Evolutionary conservation across 1,140 invertebrate genomes (phyloP).

Genomic region (Trypoxylus dichotomus): DNA sequence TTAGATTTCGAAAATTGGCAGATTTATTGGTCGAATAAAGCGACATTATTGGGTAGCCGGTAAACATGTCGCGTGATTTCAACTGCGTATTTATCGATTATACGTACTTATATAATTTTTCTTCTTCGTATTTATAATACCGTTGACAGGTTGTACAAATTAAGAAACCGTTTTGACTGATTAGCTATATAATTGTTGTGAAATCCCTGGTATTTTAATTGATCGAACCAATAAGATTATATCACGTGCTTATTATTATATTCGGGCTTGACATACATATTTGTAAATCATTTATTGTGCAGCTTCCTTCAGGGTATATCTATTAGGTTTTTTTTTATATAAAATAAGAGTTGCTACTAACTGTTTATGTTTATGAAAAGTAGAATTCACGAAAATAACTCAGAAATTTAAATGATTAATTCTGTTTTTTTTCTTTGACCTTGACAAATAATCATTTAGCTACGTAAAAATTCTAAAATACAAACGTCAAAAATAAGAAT

Average conservation of each 20-base stretch:
- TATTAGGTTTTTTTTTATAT: too few species aligned
- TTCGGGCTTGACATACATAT: neutral
- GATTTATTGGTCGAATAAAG: slow-evolving; percentile 7
- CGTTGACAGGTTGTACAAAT: neutral
- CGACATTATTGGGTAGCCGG: neutral
- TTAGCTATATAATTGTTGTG: neutral
- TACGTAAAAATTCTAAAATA: too few species aligned
- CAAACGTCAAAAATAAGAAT: too few species aligned
- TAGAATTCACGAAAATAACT: too few species aligned
- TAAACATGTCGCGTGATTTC: neutral
- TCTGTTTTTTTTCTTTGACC: too few species aligned
- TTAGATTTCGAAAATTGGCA: slow-evolving; percentile 23
- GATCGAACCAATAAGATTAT: neutral
- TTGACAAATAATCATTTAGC: too few species aligned
- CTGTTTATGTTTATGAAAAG: too few species aligned
- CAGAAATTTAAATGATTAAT: too few species aligned
- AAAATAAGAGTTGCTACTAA: too few species aligned
- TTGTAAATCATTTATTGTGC: too few species aligned
- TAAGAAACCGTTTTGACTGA: neutral
- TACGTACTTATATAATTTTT: neutral
- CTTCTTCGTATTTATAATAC: neutral
- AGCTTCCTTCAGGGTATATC: too few species aligned
- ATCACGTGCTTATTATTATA: neutral
- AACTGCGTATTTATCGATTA: neutral
- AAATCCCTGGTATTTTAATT: neutral